Percentiles rank a stretch among this genome's conserved stretches.
Evolutionary conservation across 2,888 invertebrate genomes (phyloP).

Genomic region (Microplitis manilae): DNA sequence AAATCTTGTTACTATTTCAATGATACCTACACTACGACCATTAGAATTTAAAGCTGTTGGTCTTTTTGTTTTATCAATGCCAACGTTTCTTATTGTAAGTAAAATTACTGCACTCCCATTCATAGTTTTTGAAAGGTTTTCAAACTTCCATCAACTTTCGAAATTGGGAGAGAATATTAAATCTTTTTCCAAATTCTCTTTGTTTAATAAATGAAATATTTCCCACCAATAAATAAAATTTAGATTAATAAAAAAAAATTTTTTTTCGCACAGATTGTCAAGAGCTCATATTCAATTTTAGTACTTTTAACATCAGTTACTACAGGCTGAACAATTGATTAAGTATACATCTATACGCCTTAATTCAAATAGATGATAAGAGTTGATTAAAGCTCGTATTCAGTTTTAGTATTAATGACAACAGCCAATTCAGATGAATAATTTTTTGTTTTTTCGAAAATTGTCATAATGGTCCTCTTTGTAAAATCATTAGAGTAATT

Average conservation of each 20-base stretch:
- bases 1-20: not conserved
- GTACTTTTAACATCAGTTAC: not conserved
- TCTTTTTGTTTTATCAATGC: not conserved
- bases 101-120: too few relatives aligned
- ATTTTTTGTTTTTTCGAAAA: not conserved
- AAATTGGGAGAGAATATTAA: too few relatives aligned
- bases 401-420: not conserved
- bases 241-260: not conserved
- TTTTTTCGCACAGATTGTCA: not conserved
- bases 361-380: too few relatives aligned
- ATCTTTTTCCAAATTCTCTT: not conserved
- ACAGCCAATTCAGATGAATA: not conserved
- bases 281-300: not conserved
- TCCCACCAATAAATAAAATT: not conserved
- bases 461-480: too few relatives aligned
- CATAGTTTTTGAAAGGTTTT: too few relatives aligned
- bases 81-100: not conserved
- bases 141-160: too few relatives aligned
- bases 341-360: too few relatives aligned
- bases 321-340: not conserved
- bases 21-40: not conserved
- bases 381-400: conserved; percentile 1
- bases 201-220: not conserved
- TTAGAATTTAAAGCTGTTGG: not conserved
- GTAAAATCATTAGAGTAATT: too few relatives aligned